Conservation (phyloP, 1,140 invertebrate genomes). For the Trissolcus basalis region DNA sequence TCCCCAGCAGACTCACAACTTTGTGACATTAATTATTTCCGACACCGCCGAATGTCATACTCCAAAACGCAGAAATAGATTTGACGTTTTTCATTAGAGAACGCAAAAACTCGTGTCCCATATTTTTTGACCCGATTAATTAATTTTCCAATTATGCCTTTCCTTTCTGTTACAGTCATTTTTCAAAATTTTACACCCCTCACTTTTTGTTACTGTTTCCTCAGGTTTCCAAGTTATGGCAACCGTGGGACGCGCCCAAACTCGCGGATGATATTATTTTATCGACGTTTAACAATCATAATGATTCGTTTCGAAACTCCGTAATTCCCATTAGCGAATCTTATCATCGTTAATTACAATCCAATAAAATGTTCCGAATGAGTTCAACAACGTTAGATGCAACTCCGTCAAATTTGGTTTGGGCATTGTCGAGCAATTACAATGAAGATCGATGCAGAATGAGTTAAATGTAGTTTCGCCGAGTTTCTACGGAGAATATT, state of each 20-base stretch:
- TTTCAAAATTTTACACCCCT: too few relatives aligned
- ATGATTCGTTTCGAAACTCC: constrained; percentile 37
- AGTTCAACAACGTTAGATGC: constrained; percentile 54
- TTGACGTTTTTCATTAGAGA: constrained; percentile 14
- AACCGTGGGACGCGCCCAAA: too few relatives aligned
- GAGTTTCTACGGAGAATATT: constrained; percentile 52
- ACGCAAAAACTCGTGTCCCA: too few relatives aligned
- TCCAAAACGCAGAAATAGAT: neutral
- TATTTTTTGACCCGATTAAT: neutral
- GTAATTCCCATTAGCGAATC: constrained; percentile 45
- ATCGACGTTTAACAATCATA: constrained; percentile 36
- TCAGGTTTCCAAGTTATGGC: too few relatives aligned
- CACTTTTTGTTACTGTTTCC: too few relatives aligned
- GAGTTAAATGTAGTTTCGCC: constrained; percentile 54
- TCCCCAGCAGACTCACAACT: constrained; percentile 34
- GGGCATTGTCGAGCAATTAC: constrained; percentile 56
- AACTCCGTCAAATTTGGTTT: constrained; percentile 57
- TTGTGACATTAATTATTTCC: constrained; percentile 45
- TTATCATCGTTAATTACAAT: constrained; percentile 58
- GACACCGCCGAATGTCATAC: constrained; percentile 26
- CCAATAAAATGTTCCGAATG: constrained; percentile 56
- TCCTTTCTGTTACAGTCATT: too few relatives aligned
- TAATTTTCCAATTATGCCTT: too few relatives aligned
- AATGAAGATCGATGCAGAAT: constrained; percentile 57
- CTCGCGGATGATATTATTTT: constrained; percentile 14